Evolutionary conservation across 2,113 vertebrate genomes (phyloP).

Genomic region (Amphilophus citrinellus): DNA sequence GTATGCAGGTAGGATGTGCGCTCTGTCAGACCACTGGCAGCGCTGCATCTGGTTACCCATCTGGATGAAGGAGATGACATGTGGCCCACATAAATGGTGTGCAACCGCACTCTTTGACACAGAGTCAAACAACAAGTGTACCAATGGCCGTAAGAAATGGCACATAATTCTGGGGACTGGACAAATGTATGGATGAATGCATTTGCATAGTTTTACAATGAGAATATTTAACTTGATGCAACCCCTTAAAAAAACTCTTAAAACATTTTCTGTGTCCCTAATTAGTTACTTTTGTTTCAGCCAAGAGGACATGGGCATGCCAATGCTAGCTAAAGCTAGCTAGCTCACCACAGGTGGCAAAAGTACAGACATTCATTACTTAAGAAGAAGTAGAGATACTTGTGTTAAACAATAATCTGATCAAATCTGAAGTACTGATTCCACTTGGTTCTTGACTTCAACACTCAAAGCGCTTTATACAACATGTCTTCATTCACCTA

Average conservation of each 20-base stretch:
- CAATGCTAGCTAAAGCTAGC: too few species aligned
- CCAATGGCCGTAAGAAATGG: not conserved
- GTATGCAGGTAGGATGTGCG: conserved; percentile 61
- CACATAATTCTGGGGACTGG: not conserved
- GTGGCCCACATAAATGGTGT: conserved; percentile 68
- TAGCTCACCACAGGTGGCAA: too few species aligned
- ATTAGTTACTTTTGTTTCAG: not conserved
- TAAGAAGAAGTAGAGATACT: too few species aligned
- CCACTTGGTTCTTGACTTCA: too few species aligned
- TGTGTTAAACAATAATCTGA: too few species aligned
- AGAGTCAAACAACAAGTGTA: not conserved
- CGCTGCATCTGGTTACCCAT: conserved; percentile 74
- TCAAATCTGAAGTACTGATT: too few species aligned
- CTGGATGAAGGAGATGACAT: conserved; percentile 72
- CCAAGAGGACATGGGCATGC: too few species aligned
- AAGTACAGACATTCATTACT: too few species aligned
- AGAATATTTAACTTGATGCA: not conserved
- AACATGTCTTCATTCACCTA: too few species aligned
- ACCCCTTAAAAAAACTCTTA: not conserved
- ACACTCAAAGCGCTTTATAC: too few species aligned
- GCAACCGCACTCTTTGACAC: conserved; percentile 53
- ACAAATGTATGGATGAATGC: not conserved
- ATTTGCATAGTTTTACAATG: not conserved
- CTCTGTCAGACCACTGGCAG: conserved; percentile 68
- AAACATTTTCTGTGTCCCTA: not conserved